phyloP scores from a whole-genome alignment of 2,888 invertebrate species.

The Cryptus armator region DNA sequence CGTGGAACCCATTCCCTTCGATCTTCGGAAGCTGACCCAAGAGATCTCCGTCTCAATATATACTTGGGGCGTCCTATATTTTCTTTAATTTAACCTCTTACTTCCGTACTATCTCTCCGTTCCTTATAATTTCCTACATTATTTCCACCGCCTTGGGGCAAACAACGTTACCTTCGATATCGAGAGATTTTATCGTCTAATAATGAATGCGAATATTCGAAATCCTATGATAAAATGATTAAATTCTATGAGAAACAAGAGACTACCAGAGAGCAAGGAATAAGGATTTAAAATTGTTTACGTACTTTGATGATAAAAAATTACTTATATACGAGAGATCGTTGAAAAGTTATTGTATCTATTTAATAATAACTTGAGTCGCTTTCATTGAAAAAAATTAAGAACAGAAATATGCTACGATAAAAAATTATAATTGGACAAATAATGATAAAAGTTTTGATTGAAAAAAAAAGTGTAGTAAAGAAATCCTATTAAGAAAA shows the following conservation, averaged over 20 bases:
- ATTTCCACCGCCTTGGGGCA: slow-evolving; percentile 15
- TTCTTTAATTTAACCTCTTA: slow-evolving; percentile 42
- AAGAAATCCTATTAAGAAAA: too few species aligned
- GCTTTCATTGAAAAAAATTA: too few species aligned
- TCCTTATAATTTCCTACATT: slow-evolving; percentile 23
- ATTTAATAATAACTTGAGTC: too few species aligned
- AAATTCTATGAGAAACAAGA: background rate
- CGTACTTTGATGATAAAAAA: background rate
- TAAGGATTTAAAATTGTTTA: background rate
- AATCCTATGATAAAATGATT: background rate
- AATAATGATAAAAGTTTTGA: too few species aligned
- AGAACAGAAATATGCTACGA: too few species aligned
- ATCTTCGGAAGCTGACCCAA: background rate
- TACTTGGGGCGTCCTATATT: slow-evolving; percentile 31
- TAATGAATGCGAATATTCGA: slow-evolving; percentile 9
- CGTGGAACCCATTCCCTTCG: slow-evolving; percentile 30
- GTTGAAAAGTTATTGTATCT: too few species aligned
- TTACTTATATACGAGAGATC: background rate
- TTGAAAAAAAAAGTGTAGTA: too few species aligned
- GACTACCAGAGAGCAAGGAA: background rate
- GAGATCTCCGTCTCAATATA: slow-evolving; percentile 29
- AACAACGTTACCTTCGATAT: background rate
- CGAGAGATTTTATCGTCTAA: background rate
- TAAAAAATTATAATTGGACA: too few species aligned
- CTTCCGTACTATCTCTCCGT: background rate